Base-by-base conservation (phyloP, 2,888 invertebrate species). In the Cyrtodaria siliqua region DNA sequence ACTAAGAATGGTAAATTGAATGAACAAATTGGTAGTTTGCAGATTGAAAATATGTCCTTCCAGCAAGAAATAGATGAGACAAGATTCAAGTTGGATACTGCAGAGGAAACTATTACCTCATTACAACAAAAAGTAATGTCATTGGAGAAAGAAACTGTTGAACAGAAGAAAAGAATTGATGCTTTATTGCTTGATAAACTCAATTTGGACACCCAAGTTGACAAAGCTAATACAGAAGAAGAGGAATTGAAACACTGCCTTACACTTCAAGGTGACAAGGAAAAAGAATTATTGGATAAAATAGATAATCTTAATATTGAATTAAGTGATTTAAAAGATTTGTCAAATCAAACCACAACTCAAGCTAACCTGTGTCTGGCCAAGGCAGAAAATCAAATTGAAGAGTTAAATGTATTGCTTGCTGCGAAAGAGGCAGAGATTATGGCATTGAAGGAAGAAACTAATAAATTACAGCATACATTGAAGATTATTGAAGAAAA, bases 51-150 rank as follows among this genome's bases (percentile, higher is more conserved):
- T 18, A 27, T 56, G 16, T 52, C 49, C n/a, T 23, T 55, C 16
- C 59, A 64, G 60, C 55, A 71, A 27, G 64, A 68, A 12, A 29
- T 75, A 18, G 69, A 70, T 16, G 81, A 78, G 50, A 52, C 69
- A 38, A 61, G 47, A 20, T 53, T 50, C 20, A 50, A 71, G 40
- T 16, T 71, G n/a, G 57, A 67, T 20, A 59, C 55, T 33, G 42
- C 67, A 40, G 26, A 57, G 12, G 49, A 20, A 23, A 49, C 67
- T 14, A 18, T 60, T 1, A 47, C 38, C 24, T 29, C 56, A 49
- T 27, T 57, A 14, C 47, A 72, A 29, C 52, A 60, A 55, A 55
- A 62, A 47, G 3, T 44, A 8, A 60, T 24, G 27, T 38, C 12
- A 29, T 27, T 64, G n/a, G 18, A 60, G 33, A 38, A 61, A 29